Base-by-base conservation (phyloP, 2,797 vertebrate species). In the Lutjanus argentimaculatus region DNA sequence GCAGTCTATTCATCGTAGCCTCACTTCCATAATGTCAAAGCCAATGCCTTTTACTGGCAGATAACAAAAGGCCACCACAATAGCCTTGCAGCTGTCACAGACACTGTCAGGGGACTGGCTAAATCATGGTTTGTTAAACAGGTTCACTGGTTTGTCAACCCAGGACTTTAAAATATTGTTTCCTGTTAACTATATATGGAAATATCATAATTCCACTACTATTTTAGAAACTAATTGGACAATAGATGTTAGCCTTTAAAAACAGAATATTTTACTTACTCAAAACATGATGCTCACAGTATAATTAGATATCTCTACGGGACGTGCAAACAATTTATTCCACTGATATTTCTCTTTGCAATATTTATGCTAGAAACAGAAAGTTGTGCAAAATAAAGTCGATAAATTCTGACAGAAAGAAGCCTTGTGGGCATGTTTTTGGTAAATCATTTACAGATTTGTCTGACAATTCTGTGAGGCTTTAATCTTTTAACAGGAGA, bases 21-120 rank as follows among this genome's bases (percentile, higher is more conserved):
- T 73, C 36, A 63, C 68, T 45, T 80, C 56, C 48, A 57, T 77
- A 43, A 51, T 48, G 73, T 83, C 72, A 70, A 57, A 81, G 66
- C 72, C 49, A 48, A 58, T 85, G 75, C 62, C 51, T 87, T 74
- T 67, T 42, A 71, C 62, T 56, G 56, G 78, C 72, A 68, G 63
- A 59, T 56, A 73, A 83, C 84, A 84, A 82, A 80, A 86, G 75
- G 57, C 46, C 61, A 13, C 21, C 21, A 84, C 84, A 77, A 72
- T 14, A 58, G 76, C 53, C 51, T 40, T 46, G 70, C 83, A 90
- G 83, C 82, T 82, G 79, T 62, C 55, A 65, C 65, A 43, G 67
- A 49, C 46, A 45, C 57, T 72, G 71, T 79, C 72, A 72, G 22
- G 22, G 72, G 43, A 49, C 55, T 40, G 58, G 49, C 53, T 70